Percentiles rank a stretch among this genome's conserved stretches.
These are phyloP conservation scores for Ia io DNA, from an alignment of 2,113 vertebrate genomes.

Conservation along the genomic window DNA sequence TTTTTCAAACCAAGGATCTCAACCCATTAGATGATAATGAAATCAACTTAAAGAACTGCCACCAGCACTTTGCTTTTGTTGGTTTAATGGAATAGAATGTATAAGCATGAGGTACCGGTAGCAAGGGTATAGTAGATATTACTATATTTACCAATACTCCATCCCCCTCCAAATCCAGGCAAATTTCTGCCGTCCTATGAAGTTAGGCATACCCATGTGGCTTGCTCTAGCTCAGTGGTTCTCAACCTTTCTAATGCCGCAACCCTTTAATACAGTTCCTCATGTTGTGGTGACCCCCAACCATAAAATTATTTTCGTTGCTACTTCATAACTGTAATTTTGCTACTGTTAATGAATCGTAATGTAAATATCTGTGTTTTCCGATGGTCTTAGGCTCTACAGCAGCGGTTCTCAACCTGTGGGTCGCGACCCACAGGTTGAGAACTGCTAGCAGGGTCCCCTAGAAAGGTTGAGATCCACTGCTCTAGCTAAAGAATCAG, in stretches of 20 bases:
- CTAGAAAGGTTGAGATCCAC: no score
- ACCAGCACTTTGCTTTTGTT: not conserved
- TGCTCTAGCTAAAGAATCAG: not conserved
- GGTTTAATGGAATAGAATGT: not conserved
- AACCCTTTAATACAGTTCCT: no score
- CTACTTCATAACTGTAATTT: no score
- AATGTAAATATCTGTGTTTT: no score
- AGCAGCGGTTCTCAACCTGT: no score
- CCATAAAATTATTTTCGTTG: no score
- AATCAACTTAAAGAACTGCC: not conserved
- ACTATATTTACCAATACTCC: not conserved
- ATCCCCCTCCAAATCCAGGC: not conserved
- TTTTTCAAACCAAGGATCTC: not conserved
- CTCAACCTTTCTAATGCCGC: no score
- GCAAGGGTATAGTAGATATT: not conserved
- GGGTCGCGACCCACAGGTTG: no score
- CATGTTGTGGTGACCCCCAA: no score
- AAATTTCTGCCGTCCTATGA: not conserved
- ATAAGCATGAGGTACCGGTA: not conserved
- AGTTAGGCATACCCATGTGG: not conserved
- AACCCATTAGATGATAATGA: not conserved
- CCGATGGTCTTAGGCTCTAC: no score
- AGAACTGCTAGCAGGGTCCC: no score
- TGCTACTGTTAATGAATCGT: no score
- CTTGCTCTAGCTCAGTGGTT: slow-evolving; percentile 15